These are phyloP conservation scores for Trissoscelio sp. DNA, from an alignment of 2,888 invertebrate species.

Conservation along the genomic window DNA sequence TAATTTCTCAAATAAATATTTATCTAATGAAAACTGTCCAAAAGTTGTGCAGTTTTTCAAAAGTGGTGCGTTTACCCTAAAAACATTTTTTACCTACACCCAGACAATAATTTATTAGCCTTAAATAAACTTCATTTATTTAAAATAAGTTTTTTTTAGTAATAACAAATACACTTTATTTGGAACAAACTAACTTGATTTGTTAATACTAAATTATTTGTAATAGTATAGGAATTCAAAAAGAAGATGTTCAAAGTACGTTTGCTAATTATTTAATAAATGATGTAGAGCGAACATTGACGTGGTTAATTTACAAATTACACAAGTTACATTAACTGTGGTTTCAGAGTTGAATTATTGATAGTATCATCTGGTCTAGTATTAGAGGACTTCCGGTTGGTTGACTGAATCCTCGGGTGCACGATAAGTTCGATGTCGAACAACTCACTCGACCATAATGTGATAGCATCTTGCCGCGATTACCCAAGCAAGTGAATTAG, in stretches of 20 bases:
- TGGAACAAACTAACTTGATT: too few species aligned
- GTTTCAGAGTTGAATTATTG: constrained; percentile 20
- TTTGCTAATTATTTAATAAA: constrained; percentile 1
- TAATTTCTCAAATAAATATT: too few species aligned
- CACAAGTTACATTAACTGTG: constrained; percentile 18
- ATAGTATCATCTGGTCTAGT: constrained; percentile 30
- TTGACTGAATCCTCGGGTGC: constrained; percentile 27
- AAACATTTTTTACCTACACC: too few species aligned
- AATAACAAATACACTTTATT: too few species aligned
- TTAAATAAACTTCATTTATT: too few species aligned
- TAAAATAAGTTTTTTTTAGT: too few species aligned
- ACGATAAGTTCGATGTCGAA: constrained; percentile 30
- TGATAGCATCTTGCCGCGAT: constrained; percentile 24
- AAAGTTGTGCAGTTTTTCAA: too few species aligned
- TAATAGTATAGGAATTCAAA: neutral
- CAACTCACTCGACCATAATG: constrained; percentile 38
- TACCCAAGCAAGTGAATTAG: constrained; percentile 27
- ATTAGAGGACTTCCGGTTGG: constrained; percentile 25
- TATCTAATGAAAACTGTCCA: too few species aligned
- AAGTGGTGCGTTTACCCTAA: too few species aligned
- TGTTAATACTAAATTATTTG: too few species aligned
- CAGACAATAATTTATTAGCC: too few species aligned
- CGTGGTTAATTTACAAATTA: constrained; percentile 13
- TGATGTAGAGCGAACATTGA: neutral
- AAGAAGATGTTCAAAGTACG: too few species aligned